Evolutionary conservation across 2,888 invertebrate species (phyloP).

Genomic region (Tetramorium bicarinatum): DNA sequence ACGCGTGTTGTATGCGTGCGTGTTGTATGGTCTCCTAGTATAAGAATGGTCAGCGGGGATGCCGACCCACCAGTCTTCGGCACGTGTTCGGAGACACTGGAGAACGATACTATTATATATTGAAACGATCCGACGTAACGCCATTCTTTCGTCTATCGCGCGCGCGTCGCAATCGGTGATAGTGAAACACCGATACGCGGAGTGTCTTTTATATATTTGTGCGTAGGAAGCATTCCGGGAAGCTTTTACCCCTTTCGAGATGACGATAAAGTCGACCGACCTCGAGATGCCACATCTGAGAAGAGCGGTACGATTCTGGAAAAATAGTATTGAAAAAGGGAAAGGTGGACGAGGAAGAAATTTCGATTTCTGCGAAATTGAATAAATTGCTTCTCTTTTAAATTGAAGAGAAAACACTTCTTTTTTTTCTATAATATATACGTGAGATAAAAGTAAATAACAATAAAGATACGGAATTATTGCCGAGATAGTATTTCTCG

Average conservation of each 20-base stretch:
- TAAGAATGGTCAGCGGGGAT: constrained; percentile 78
- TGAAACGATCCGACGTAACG: neutral
- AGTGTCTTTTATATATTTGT: neutral
- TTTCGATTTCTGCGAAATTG: neutral
- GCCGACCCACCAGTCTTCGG: constrained; percentile 79
- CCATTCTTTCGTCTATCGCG: neutral
- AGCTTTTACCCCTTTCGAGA: constrained; percentile 1
- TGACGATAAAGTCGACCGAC: constrained; percentile 65
- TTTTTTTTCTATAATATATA: neutral
- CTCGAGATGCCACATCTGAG: constrained; percentile 50
- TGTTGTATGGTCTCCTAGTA: constrained; percentile 51
- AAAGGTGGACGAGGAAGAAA: neutral
- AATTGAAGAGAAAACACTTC: neutral
- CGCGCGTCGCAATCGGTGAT: neutral
- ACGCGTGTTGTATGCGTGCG: neutral
- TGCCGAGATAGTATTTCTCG: neutral
- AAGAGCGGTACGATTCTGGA: constrained; percentile 55
- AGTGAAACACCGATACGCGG: neutral
- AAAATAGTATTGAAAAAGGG: neutral
- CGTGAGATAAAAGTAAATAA: neutral
- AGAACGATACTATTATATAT: neutral
- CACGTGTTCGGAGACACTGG: constrained; percentile 72
- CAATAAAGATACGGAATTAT: neutral
- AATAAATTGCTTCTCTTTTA: neutral
- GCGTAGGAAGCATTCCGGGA: neutral